Percentiles rank a stretch among this genome's conserved stretches.
Conservation (phyloP, 2,888 invertebrate species). For the Lymantria monacha region DNA sequence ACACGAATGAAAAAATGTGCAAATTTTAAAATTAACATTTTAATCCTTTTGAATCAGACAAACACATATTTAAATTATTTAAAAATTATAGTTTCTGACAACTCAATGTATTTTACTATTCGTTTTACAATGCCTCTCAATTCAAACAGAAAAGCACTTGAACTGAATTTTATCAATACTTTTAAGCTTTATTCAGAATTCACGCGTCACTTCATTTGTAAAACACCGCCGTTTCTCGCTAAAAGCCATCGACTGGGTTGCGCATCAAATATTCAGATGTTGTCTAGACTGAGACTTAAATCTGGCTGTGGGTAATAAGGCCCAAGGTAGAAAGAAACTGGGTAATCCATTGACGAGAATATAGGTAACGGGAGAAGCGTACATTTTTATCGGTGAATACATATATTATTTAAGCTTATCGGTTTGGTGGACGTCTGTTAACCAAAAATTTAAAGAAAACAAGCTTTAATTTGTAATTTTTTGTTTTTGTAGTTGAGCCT, state of each 20-base stretch:
- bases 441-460: too few species aligned
- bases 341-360: constrained; percentile 47
- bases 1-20: too few species aligned
- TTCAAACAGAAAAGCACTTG: not conserved
- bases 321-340: constrained; percentile 48
- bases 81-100: not conserved
- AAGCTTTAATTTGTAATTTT: too few species aligned
- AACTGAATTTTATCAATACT: not conserved
- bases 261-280: constrained; percentile 56
- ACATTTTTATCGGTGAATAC: constrained; percentile 4
- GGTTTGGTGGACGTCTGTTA: too few species aligned
- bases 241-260: constrained; percentile 47
- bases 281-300: constrained; percentile 41
- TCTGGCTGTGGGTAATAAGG: constrained; percentile 50
- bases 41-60: too few species aligned
- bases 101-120: not conserved
- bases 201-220: constrained; percentile 25
- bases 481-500: too few species aligned
- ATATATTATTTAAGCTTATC: too few species aligned
- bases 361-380: constrained; percentile 49
- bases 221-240: constrained; percentile 32
- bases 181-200: constrained; percentile 16
- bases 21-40: too few species aligned
- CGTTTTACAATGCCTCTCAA: not conserved
- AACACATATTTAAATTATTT: too few species aligned